Evolutionary conservation across 2,888 invertebrate species (phyloP).

Genomic region (Muscina levida): DNA sequence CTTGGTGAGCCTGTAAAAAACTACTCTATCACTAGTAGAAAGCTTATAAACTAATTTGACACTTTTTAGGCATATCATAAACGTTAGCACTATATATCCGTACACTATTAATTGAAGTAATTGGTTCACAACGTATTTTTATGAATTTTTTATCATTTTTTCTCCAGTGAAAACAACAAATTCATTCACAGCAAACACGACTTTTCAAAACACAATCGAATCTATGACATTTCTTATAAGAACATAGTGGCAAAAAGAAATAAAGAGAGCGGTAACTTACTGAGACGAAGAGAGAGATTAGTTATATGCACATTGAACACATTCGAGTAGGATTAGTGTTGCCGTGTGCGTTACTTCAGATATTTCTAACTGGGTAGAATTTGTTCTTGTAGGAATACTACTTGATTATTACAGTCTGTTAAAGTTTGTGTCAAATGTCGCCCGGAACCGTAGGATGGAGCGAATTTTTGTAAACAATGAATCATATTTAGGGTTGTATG

Average conservation of each 20-base stretch:
- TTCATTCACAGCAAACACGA: slow-evolving; percentile 55
- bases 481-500: too few relatives aligned
- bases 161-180: slow-evolving; percentile 41
- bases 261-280: background rate
- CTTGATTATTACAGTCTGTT: too few relatives aligned
- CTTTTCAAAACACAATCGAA: slow-evolving; percentile 53
- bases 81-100: slow-evolving; percentile 48
- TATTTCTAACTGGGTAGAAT: too few relatives aligned
- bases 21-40: slow-evolving; percentile 28
- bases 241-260: slow-evolving; percentile 11
- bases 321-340: too few relatives aligned
- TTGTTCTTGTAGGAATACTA: too few relatives aligned
- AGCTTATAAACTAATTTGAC: slow-evolving; percentile 62
- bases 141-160: slow-evolving; percentile 10
- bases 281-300: too few relatives aligned
- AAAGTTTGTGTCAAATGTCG: too few relatives aligned
- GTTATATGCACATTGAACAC: too few relatives aligned
- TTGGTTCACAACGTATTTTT: slow-evolving; percentile 44
- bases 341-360: too few relatives aligned
- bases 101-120: slow-evolving; percentile 20
- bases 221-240: slow-evolving; percentile 56
- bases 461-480: too few relatives aligned
- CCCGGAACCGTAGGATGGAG: too few relatives aligned
- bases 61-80: slow-evolving; percentile 54
- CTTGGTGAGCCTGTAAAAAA: slow-evolving; percentile 46